These are phyloP conservation scores for Cyanistes caeruleus DNA, from an alignment of 2,113 vertebrate species.

Conservation along the genomic window DNA sequence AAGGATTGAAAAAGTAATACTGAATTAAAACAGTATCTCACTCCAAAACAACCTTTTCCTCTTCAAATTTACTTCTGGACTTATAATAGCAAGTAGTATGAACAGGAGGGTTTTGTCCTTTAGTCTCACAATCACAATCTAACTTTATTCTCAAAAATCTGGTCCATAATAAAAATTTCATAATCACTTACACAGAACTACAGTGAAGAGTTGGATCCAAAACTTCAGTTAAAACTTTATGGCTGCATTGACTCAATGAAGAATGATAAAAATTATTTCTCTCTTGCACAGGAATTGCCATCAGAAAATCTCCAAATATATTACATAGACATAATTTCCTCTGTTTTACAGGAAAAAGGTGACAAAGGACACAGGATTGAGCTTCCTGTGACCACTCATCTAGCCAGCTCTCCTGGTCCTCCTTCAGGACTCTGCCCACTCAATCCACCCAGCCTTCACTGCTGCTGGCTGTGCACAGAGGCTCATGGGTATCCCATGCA, in stretches of 20 bases:
- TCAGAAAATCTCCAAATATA: background rate
- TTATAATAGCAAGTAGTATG: background rate
- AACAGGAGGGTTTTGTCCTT: background rate
- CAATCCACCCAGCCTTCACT: background rate
- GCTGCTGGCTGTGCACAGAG: background rate
- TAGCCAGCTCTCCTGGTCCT: background rate
- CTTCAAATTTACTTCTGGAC: background rate
- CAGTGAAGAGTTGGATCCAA: background rate
- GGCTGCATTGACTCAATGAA: background rate
- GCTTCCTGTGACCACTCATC: fast-evolving
- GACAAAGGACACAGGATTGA: background rate
- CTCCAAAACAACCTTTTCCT: background rate
- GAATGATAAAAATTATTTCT: background rate
- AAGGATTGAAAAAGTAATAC: background rate
- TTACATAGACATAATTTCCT: background rate
- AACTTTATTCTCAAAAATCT: background rate
- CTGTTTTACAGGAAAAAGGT: background rate
- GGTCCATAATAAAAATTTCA: background rate
- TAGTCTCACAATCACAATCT: background rate
- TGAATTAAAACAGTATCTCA: background rate
- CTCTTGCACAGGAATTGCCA: background rate
- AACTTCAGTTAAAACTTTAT: background rate
- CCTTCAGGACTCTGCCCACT: background rate
- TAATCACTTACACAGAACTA: background rate
- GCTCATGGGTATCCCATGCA: background rate